Evolutionary conservation across 2,113 vertebrate genomes (phyloP).

Genomic region (Aldabrachelys gigantea): DNA sequence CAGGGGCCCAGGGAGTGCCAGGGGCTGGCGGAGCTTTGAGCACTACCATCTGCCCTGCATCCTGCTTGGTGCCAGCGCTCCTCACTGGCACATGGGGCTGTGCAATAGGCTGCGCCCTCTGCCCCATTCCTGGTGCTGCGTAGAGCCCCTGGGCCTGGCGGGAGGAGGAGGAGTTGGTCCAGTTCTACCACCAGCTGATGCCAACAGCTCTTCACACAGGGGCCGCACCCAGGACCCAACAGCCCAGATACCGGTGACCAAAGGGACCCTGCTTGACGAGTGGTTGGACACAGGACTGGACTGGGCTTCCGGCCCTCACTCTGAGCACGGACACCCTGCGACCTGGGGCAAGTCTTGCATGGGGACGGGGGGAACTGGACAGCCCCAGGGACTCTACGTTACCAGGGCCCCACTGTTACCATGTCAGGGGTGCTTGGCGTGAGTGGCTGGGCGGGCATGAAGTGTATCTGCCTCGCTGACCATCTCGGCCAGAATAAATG

Average conservation of each 20-base stretch:
- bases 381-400: neutral
- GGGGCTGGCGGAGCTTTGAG: neutral
- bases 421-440: neutral
- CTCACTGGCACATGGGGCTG: too few species aligned
- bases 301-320: too few species aligned
- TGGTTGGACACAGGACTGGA: neutral
- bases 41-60: neutral
- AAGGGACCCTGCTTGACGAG: neutral
- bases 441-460: too few species aligned
- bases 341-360: neutral
- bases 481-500: neutral
- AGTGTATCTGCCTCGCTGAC: too few species aligned
- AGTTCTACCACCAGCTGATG: too few species aligned
- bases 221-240: too few species aligned
- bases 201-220: neutral
- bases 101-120: neutral
- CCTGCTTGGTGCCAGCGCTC: too few species aligned
- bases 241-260: too few species aligned
- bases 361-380: too few species aligned
- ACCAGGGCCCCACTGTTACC: neutral
- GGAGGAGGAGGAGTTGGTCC: too few species aligned
- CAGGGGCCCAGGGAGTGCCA: too few species aligned
- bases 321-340: neutral
- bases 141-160: too few species aligned
- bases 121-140: neutral